Conservation (phyloP, 2,888 invertebrate species). For the Agrotis ipsilon region DNA sequence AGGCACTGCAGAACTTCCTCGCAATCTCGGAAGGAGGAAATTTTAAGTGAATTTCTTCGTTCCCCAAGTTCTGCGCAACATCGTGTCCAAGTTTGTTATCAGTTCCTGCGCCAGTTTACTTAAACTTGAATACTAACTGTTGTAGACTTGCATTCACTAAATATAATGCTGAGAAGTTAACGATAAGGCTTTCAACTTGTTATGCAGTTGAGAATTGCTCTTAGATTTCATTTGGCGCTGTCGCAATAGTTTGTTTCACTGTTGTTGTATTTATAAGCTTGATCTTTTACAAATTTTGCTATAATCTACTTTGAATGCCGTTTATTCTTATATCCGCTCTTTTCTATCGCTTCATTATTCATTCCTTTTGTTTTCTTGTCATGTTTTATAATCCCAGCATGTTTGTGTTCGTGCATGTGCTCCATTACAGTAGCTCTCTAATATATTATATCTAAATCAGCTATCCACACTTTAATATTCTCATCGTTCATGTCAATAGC, state of each 20-base stretch:
- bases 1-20: constrained; percentile 38
- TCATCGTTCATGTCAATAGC: neutral
- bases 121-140: constrained; percentile 52
- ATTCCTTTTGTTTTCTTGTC: neutral
- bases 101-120: constrained; percentile 54
- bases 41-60: constrained; percentile 58
- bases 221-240: constrained; percentile 15
- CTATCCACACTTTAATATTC: neutral
- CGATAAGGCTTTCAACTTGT: constrained; percentile 56
- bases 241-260: neutral
- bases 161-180: constrained; percentile 54
- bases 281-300: constrained; percentile 1
- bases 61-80: constrained; percentile 46
- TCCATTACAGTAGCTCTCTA: constrained; percentile 2
- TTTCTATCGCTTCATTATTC: neutral
- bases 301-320: neutral
- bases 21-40: constrained; percentile 40
- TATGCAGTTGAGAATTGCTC: constrained; percentile 32
- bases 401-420: neutral
- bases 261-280: constrained; percentile 8
- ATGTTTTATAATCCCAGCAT: neutral
- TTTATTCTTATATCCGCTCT: neutral
- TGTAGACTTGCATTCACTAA: constrained; percentile 61
- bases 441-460: neutral
- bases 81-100: constrained; percentile 60